These are phyloP conservation scores for Rhea americana DNA, from an alignment of 2,113 vertebrate genomes.

Conservation along the genomic window DNA sequence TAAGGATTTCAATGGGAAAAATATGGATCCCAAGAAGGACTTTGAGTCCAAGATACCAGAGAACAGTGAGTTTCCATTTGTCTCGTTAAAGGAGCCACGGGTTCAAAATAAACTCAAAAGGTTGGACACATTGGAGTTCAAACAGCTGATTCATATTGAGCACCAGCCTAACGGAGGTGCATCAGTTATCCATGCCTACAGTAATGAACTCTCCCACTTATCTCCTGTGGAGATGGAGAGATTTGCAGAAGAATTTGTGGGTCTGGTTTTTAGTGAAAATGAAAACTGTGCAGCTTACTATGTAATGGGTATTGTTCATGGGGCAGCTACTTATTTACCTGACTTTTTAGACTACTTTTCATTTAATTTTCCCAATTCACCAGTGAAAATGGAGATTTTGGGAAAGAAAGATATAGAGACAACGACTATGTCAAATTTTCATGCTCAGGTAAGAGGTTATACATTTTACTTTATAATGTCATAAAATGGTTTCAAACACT, in stretches of 20 bases:
- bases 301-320: slow-evolving; percentile 96
- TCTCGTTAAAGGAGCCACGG: slow-evolving; percentile 77
- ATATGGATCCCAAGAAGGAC: slow-evolving; percentile 76
- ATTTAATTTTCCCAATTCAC: slow-evolving; percentile 92
- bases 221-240: slow-evolving; percentile 89
- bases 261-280: slow-evolving; percentile 92
- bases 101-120: slow-evolving; percentile 80
- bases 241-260: slow-evolving; percentile 96
- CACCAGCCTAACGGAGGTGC: slow-evolving; percentile 96
- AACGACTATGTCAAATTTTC: slow-evolving; percentile 97
- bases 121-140: slow-evolving; percentile 89
- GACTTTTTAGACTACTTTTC: slow-evolving; percentile 99
- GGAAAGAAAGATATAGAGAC: slow-evolving; percentile 99
- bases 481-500: slow-evolving; percentile 51
- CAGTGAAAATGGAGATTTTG: slow-evolving; percentile 99
- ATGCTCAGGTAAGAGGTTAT: slow-evolving; percentile 91
- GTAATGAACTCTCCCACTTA: slow-evolving; percentile 89
- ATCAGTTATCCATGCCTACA: slow-evolving; percentile 92
- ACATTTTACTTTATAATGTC: slow-evolving; percentile 61
- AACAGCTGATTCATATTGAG: slow-evolving; percentile 91
- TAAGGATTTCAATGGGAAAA: slow-evolving; percentile 77
- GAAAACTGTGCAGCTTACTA: slow-evolving; percentile 90
- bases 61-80: slow-evolving; percentile 78
- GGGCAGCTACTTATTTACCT: slow-evolving; percentile 93
- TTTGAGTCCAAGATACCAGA: slow-evolving; percentile 74